Percentiles rank a stretch among this genome's conserved stretches.
Conservation (phyloP, 2,797 vertebrate species). For the Dryobates pubescens region DNA sequence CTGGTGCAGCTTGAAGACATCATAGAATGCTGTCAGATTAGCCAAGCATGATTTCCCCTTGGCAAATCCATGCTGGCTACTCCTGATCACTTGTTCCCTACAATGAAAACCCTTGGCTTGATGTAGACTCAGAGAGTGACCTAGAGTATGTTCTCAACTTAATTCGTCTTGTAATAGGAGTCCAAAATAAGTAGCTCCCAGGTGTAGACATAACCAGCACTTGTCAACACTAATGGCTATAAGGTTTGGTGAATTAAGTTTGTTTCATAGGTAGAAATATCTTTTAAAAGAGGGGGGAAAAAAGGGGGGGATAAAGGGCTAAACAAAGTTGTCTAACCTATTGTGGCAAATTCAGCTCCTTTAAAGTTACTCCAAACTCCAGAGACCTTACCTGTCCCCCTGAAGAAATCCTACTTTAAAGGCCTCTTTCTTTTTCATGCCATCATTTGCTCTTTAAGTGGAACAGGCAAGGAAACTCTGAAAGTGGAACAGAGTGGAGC, state of each 20-base stretch:
- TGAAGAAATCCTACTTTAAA: constrained; percentile 19
- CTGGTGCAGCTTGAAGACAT: too few relatives aligned
- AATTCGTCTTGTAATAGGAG: not conserved
- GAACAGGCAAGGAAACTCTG: constrained; percentile 32
- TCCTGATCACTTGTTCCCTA: too few relatives aligned
- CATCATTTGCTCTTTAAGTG: constrained; percentile 31
- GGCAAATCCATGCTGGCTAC: too few relatives aligned
- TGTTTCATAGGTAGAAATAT: not conserved
- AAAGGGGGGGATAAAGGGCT: not conserved
- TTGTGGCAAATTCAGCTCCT: not conserved
- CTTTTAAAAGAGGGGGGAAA: not conserved
- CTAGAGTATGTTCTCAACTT: not conserved
- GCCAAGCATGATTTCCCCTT: too few relatives aligned
- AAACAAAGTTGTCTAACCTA: not conserved
- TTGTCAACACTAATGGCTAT: not conserved
- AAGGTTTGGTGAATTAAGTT: not conserved
- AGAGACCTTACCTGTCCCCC: not conserved
- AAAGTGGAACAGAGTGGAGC: constrained; percentile 45
- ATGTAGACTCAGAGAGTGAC: not conserved
- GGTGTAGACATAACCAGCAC: not conserved
- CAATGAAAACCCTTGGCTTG: too few relatives aligned
- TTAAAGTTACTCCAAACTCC: not conserved
- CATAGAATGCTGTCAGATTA: too few relatives aligned
- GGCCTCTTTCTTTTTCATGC: not conserved
- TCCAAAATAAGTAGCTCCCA: not conserved